Conservation (phyloP, 2,797 vertebrate species). For the Danio jaintianensis region DNA sequence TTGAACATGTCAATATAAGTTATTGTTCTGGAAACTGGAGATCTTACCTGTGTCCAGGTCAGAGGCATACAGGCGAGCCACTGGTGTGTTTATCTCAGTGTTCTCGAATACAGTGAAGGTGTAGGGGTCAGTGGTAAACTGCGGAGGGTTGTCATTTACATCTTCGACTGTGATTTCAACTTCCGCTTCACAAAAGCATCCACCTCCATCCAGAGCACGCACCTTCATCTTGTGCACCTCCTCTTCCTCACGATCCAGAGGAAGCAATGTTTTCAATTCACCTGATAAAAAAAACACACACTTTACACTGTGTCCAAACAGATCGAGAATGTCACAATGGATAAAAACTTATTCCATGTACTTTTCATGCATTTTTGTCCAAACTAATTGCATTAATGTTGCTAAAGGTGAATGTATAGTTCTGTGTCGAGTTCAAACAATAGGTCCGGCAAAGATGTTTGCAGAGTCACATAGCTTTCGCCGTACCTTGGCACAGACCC, state of each 20-base stretch:
- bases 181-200: conserved; percentile 87
- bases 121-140: conserved; percentile 87
- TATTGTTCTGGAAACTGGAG: not conserved
- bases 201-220: conserved; percentile 91
- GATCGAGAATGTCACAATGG: not conserved
- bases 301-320: conserved; percentile 7
- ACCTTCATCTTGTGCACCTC: conserved; percentile 83
- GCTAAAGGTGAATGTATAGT: too few relatives aligned
- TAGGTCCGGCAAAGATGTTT: too few relatives aligned
- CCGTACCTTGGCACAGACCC: too few relatives aligned
- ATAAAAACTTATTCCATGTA: not conserved
- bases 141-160: conserved; percentile 92
- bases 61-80: conserved; percentile 89
- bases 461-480: too few relatives aligned
- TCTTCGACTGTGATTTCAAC: conserved; percentile 88
- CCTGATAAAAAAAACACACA: conserved; percentile 74
- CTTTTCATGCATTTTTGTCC: not conserved
- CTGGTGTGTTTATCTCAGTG: conserved; percentile 87
- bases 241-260: conserved; percentile 88
- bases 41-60: conserved; percentile 88
- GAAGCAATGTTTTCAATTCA: conserved; percentile 88
- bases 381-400: not conserved
- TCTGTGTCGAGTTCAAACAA: too few relatives aligned
- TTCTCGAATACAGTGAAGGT: conserved; percentile 94
- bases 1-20: too few relatives aligned